These are phyloP conservation scores for Caenorhabditis sp. DNA, from an alignment of 2,888 invertebrate genomes.

Conservation along the genomic window DNA sequence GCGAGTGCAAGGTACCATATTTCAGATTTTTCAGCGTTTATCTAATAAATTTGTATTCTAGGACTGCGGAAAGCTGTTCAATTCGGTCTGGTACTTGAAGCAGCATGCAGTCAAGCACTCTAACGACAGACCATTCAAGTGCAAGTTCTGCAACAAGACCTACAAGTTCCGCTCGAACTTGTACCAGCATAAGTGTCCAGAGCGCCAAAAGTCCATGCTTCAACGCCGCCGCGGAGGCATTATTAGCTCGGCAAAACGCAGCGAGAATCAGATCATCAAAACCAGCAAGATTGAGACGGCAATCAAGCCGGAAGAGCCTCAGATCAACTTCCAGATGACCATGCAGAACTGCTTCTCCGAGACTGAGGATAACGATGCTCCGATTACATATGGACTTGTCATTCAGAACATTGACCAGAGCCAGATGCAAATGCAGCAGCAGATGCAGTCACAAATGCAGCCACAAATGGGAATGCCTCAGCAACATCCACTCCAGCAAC, in stretches of 20 bases:
- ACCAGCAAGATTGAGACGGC: slow-evolving; percentile 54
- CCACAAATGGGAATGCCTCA: slow-evolving; percentile 20
- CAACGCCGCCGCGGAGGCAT: slow-evolving; percentile 60
- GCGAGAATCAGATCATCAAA: slow-evolving; percentile 66
- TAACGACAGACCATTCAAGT: slow-evolving; percentile 83
- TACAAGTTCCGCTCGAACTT: slow-evolving; percentile 83
- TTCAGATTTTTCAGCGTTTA: slow-evolving; percentile 7
- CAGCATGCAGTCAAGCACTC: slow-evolving; percentile 83
- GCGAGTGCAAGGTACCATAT: slow-evolving; percentile 76
- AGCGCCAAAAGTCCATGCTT: slow-evolving; percentile 74
- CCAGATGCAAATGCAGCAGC: slow-evolving; percentile 60
- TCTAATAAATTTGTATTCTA: slow-evolving; percentile 4
- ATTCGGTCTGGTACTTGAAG: slow-evolving; percentile 82
- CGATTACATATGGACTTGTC: slow-evolving; percentile 69
- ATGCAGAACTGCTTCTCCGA: slow-evolving; percentile 63
- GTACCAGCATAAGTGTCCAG: slow-evolving; percentile 83
- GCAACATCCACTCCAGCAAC: slow-evolving; percentile 11
- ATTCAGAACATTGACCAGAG: slow-evolving; percentile 64
- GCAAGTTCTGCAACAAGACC: slow-evolving; percentile 82
- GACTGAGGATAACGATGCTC: slow-evolving; percentile 69
- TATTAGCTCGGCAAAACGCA: slow-evolving; percentile 45
- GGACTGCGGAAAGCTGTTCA: slow-evolving; percentile 82
- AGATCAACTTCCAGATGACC: slow-evolving; percentile 25
- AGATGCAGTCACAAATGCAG: no score
- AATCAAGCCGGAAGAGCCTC: slow-evolving; percentile 56